Evolutionary conservation across 2,888 invertebrate species (phyloP).

Genomic region (Tricholauxania praeusta): DNA sequence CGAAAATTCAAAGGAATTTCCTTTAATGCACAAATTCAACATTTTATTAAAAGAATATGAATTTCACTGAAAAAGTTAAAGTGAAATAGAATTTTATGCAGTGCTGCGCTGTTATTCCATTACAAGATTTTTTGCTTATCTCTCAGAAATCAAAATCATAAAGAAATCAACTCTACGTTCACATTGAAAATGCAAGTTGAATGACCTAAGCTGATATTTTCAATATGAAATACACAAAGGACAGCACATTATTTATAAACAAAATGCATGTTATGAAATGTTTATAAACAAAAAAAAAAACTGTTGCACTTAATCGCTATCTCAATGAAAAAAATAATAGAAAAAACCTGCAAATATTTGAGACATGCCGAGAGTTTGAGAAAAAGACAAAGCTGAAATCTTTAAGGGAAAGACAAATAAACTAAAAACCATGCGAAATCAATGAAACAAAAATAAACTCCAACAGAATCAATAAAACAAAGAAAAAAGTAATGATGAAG

Average conservation of each 20-base stretch:
- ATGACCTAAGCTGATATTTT: not conserved
- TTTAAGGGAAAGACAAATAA: not conserved
- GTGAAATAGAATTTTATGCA: not conserved
- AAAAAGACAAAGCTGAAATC: not conserved
- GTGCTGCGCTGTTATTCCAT: not conserved
- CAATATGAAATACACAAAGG: not conserved
- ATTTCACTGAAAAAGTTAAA: not conserved
- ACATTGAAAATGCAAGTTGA: not conserved
- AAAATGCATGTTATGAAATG: not conserved
- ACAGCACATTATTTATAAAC: not conserved
- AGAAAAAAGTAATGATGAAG: slow-evolving; percentile 7
- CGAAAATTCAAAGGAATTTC: slow-evolving; percentile 34
- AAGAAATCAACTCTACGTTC: not conserved
- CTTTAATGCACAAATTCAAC: not conserved
- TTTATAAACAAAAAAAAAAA: not conserved
- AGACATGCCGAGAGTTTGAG: not conserved
- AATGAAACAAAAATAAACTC: slow-evolving; percentile 29
- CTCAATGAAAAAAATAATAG: not conserved
- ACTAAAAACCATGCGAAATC: slow-evolving; percentile 7
- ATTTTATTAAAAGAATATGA: not conserved
- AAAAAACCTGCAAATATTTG: slow-evolving; percentile 1
- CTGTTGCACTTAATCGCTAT: not conserved
- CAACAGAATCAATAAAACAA: slow-evolving; percentile 25
- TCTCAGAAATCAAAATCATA: not conserved
- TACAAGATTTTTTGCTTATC: no score